Evolutionary conservation across 1,140 invertebrate genomes (phyloP), one percentile per base, ranked within the genome.

Genomic region (Sinonovacula constricta): DNA sequence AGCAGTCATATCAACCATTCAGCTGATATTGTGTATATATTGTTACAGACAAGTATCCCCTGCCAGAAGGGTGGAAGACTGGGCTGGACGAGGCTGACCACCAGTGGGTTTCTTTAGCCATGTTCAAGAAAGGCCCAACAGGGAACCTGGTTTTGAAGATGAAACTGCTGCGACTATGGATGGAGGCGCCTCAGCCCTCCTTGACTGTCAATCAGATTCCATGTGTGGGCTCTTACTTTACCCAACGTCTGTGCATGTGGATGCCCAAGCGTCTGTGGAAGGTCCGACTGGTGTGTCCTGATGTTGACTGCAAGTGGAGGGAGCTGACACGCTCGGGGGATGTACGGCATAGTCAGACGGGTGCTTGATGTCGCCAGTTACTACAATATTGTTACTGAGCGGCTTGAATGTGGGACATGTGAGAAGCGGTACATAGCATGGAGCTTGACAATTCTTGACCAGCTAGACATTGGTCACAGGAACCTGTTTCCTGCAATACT

Each of bases 401-500:
- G 28, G 3, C 62, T 65, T 2, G 62, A 65, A 31, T 65, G 62
- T 45, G 1, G 18, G 12, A 45, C 0, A 2, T 65, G 62, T 24
- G 22, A 24, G n/a, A 24, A 26, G 22, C 34, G 26, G 22, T 0
- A 22, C 15, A 39, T 26, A 14, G 34, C 33, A 3, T 65, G 62
- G 62, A 65, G 62, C 22, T 1, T 28, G 33, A 26, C 18, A 14
- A 22, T 65, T 12, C 34, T 65, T 12, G 2, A 7, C 22, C 62
- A 65, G 34, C 62, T 65, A 36, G 62, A 65, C 26, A 65, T 65
- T 45, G 62, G 62, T 7, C 62, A 65, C 15, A 31, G 62, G 14
- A 12, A 45, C 15, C 62, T 22, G 62, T 65, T 65, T 24, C 62
- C n/a, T 22, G 33, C n/a, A 1, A 36, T 65, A 5, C n/a, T 65